Conservation (phyloP, 1,140 invertebrate species). For the Brachionus manjavacas region DNA sequence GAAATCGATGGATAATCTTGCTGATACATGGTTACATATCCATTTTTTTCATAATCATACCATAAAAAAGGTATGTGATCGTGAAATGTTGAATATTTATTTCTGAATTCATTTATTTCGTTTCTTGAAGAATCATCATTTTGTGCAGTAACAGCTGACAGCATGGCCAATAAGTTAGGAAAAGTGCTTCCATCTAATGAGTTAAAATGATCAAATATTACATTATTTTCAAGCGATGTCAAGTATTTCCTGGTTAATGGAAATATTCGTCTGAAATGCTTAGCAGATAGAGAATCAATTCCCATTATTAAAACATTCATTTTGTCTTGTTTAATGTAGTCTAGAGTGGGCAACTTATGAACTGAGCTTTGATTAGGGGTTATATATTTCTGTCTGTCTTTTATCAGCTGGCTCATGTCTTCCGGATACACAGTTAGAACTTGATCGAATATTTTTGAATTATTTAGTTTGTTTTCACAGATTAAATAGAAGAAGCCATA, state of each 20-base stretch:
- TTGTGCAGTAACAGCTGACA: background rate
- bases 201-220: slow-evolving; percentile 52
- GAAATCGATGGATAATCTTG: slow-evolving; percentile 60
- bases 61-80: slow-evolving; percentile 59
- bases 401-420: background rate
- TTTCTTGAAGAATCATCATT: background rate
- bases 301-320: slow-evolving; percentile 70
- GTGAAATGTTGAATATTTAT: slow-evolving; percentile 15
- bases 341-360: background rate
- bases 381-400: background rate
- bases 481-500: background rate
- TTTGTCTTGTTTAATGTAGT: background rate
- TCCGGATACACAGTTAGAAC: background rate
- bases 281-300: slow-evolving; percentile 74
- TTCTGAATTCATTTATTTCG: background rate
- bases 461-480: background rate
- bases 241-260: slow-evolving; percentile 66
- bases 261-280: slow-evolving; percentile 78
- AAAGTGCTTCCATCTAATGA: slow-evolving; percentile 54
- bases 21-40: slow-evolving; percentile 59
- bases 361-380: background rate
- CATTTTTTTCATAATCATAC: slow-evolving; percentile 57
- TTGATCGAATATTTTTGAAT: background rate
- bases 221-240: slow-evolving; percentile 44
- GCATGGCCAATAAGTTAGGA: slow-evolving; percentile 55